phyloP scores from a whole-genome alignment of 37 sponge, comb jelly and placozoan genomes.

The Agelas oroides region DNA sequence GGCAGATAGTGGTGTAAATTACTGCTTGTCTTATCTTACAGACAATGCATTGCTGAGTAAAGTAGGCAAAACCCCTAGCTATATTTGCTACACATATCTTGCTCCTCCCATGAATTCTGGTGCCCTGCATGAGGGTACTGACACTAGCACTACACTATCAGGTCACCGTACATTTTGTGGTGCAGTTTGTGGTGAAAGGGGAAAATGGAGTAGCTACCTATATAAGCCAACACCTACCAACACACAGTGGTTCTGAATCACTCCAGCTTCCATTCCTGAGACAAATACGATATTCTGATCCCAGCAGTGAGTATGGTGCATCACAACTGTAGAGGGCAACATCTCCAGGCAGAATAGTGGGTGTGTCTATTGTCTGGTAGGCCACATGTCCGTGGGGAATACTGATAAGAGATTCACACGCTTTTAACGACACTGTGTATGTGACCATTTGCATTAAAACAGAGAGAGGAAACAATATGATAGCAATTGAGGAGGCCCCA shows the following conservation, averaged over 20 bases:
- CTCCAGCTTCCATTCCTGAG: conserved; percentile 36
- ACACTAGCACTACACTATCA: too few species aligned
- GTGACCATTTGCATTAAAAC: not conserved
- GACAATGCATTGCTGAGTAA: too few species aligned
- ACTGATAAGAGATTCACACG: not conserved
- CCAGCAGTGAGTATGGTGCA: conserved; percentile 7
- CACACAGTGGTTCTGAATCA: conserved; percentile 7
- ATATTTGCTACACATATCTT: too few species aligned
- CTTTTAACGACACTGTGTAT: conserved; percentile 3
- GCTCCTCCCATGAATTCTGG: too few species aligned
- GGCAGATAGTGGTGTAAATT: too few species aligned
- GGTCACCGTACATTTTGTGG: too few species aligned
- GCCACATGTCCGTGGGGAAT: conserved; percentile 21
- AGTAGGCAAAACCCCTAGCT: too few species aligned
- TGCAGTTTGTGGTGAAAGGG: too few species aligned
- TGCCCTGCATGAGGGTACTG: too few species aligned
- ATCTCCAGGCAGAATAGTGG: conserved; percentile 19
- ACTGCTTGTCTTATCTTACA: too few species aligned
- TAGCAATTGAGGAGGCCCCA: too few species aligned
- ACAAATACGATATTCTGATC: conserved; percentile 7
- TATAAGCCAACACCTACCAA: not conserved
- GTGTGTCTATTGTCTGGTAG: conserved; percentile 12
- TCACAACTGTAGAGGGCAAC: conserved; percentile 19
- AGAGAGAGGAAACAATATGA: not conserved
- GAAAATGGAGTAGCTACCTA: too few species aligned